Evolutionary conservation across 2,888 invertebrate genomes (phyloP).

Genomic region (Nemotelus nigrinus): DNA sequence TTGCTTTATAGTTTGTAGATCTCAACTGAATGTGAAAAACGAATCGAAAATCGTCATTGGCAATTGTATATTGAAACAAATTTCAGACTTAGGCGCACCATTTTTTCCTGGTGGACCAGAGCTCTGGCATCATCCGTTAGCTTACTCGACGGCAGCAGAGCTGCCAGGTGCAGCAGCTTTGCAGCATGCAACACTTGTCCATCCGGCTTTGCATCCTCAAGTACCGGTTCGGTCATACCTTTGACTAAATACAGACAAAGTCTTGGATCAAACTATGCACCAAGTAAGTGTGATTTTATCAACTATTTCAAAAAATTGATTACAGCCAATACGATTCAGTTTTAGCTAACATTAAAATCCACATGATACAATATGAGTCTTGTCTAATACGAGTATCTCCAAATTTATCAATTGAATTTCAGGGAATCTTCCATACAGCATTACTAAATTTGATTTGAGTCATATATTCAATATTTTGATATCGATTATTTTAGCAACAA

Average conservation of each 20-base stretch:
- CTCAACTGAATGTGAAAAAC: too few species aligned
- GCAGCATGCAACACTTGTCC: constrained; percentile 90
- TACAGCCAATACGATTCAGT: too few species aligned
- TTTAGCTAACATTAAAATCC: too few species aligned
- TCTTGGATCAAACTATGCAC: constrained; percentile 65
- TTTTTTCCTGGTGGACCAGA: constrained; percentile 96
- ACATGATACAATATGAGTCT: too few species aligned
- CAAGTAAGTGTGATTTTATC: constrained; percentile 60
- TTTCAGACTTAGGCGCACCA: constrained; percentile 89
- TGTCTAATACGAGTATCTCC: too few species aligned
- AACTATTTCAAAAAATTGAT: neutral
- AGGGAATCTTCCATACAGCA: too few species aligned
- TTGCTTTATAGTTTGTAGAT: too few species aligned
- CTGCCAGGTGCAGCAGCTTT: constrained; percentile 82
- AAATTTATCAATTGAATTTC: too few species aligned
- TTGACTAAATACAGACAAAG: constrained; percentile 86
- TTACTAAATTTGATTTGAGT: too few species aligned
- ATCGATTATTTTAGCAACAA: constrained; percentile 63
- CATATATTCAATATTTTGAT: too few species aligned
- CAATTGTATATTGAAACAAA: neutral
- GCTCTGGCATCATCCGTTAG: constrained; percentile 92
- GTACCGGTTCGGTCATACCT: constrained; percentile 97
- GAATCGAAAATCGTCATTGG: too few species aligned
- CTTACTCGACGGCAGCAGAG: constrained; percentile 83
- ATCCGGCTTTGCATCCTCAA: constrained; percentile 97